Conservation (phyloP, 37 sponge, comb jelly and placozoan species). For the Chondrilla cf. caribensis region DNA sequence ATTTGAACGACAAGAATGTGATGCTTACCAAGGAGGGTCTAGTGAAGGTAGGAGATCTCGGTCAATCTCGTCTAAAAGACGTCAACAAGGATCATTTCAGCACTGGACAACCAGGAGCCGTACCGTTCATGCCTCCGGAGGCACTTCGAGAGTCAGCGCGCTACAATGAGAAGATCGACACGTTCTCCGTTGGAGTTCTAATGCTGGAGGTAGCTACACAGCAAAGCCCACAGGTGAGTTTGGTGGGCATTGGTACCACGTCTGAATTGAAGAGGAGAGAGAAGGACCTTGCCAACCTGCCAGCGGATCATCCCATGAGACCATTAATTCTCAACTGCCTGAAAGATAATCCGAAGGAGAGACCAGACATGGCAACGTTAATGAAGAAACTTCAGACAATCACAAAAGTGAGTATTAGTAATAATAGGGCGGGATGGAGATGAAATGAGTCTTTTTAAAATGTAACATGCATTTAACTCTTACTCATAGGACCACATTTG, state of each 20-base stretch:
- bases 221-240: neutral
- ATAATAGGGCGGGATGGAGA: too few species aligned
- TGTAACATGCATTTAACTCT: too few species aligned
- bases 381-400: too few species aligned
- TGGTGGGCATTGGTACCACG: neutral
- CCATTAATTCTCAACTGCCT: neutral
- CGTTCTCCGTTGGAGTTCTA: neutral
- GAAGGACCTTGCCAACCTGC: neutral
- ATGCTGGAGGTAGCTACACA: conserved; percentile 3
- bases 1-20: conserved; percentile 8
- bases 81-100: neutral
- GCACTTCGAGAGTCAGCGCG: neutral
- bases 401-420: too few species aligned
- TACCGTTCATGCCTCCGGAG: conserved; percentile 5
- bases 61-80: neutral
- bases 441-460: too few species aligned
- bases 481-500: too few species aligned
- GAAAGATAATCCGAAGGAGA: conserved; percentile 2
- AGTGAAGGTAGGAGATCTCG: conserved; percentile 2
- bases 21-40: neutral
- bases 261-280: neutral
- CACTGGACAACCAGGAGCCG: neutral
- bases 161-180: neutral
- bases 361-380: neutral
- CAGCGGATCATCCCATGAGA: neutral